Base-by-base conservation (phyloP, 2,888 invertebrate species). In the Eueremaeus valkanovi region DNA sequence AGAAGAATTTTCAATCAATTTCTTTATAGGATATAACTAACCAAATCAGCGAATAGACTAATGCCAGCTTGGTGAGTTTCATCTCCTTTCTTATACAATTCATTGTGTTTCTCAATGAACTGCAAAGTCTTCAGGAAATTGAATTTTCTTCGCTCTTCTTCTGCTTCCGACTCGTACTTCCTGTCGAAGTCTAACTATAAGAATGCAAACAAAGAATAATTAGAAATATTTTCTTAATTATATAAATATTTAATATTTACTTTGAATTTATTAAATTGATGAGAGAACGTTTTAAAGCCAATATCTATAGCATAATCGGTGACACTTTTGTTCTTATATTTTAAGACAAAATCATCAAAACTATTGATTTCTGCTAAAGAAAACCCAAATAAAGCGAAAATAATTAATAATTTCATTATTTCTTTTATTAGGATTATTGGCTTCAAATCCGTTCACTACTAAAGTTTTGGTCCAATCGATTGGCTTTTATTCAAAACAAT, bases 101-200 rank as follows among this genome's bases (percentile, higher is more conserved):
- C 16, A 13, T 61, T 61, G 21, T 61, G 61, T 61, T 3, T 8
- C 13, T 27, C 61, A 16, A 61, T 61, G 13, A 61, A 61, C 8
- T 61, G 61, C 3, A 61, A 13, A n/a, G 29, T 61, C 18, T 61
- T 27, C 13, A 61, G 31, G 21, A 61, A 61, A 31, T 61, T 61
- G 31, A 61, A 61, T 61, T 61, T 29, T 61, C 61, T 61, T 31
- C 13, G 31, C 21, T 61, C 31, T 18, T 61, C 61, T 61, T 61
- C 61, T n/a, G n/a, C n/a, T n/a, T n/a, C n/a, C n/a, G n/a, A n/a
- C n/a, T n/a, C n/a, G n/a, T n/a, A n/a, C n/a, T n/a, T n/a, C n/a
- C n/a, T n/a, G n/a, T n/a, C n/a, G n/a, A n/a, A n/a, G n/a, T n/a
- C n/a, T n/a, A n/a, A n/a, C n/a, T n/a, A n/a, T n/a, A n/a, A n/a